A percentile compares a stretch with the other conserved stretches of the same genome.
These are phyloP conservation scores for Adelphocoris suturalis DNA, from an alignment of 2,888 invertebrate species.

Conservation along the genomic window DNA sequence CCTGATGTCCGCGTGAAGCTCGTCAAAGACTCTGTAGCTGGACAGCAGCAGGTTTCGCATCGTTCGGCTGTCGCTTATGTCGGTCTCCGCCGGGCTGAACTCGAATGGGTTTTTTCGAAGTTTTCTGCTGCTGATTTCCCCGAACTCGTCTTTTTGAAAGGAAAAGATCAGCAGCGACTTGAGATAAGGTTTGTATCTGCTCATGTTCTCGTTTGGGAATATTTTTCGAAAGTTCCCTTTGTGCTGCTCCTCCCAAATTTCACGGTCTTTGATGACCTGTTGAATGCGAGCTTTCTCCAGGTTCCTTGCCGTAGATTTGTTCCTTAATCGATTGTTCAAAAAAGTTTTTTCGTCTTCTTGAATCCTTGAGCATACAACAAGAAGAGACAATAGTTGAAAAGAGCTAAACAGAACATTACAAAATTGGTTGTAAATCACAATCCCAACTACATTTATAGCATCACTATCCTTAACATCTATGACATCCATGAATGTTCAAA, in stretches of 20 bases:
- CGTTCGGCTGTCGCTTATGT: conserved; percentile 38
- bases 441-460: too few relatives aligned
- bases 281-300: conserved; percentile 33
- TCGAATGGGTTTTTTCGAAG: conserved; percentile 57
- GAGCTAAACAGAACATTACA: too few relatives aligned
- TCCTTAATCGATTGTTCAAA: conserved; percentile 33
- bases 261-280: conserved; percentile 51
- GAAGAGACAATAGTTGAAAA: too few relatives aligned
- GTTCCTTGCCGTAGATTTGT: conserved; percentile 26
- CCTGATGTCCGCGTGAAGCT: conserved; percentile 51
- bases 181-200: conserved; percentile 52
- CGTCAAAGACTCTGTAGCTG: conserved; percentile 53
- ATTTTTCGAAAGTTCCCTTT: conserved; percentile 55
- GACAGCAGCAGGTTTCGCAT: conserved; percentile 46
- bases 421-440: too few relatives aligned
- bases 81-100: conserved; percentile 38
- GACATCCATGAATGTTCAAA: too few relatives aligned
- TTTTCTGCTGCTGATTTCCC: background rate
- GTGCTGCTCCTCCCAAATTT: conserved; percentile 59
- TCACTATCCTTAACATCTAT: too few relatives aligned
- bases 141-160: conserved; percentile 43
- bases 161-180: conserved; percentile 53
- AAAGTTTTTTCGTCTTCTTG: conserved; percentile 62
- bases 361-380: background rate
- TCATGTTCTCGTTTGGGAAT: background rate